Evolutionary conservation across 2,888 invertebrate genomes (phyloP).

Genomic region (Leptinotarsa rubiginosa): DNA sequence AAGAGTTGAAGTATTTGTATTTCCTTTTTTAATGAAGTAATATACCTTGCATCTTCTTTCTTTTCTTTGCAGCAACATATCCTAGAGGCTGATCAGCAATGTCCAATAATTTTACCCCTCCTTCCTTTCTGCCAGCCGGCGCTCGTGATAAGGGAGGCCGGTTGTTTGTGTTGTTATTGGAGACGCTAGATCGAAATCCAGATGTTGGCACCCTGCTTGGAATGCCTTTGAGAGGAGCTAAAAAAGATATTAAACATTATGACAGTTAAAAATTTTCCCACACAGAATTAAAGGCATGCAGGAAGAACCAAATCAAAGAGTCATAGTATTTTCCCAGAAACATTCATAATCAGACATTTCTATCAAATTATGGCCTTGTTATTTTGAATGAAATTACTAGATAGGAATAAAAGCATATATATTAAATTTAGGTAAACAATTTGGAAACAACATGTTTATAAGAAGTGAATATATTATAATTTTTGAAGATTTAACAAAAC

Average conservation of each 20-base stretch:
- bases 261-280: background rate
- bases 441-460: too few species aligned
- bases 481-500: too few species aligned
- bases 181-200: conserved; percentile 72
- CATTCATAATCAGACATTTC: background rate
- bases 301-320: background rate
- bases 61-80: conserved; percentile 86
- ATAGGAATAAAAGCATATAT: too few species aligned
- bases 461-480: too few species aligned
- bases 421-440: too few species aligned
- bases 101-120: conserved; percentile 94
- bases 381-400: too few species aligned
- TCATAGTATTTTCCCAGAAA: background rate
- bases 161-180: conserved; percentile 67
- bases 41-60: conserved; percentile 83
- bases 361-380: too few species aligned
- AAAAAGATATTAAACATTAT: conserved; percentile 42
- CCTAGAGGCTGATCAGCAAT: conserved; percentile 93
- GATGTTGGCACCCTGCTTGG: conserved; percentile 83
- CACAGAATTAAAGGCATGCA: background rate
- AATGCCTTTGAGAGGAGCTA: conserved; percentile 92
- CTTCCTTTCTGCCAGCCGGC: conserved; percentile 81
- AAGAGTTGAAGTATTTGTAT: too few species aligned
- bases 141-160: conserved; percentile 72
- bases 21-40: too few species aligned